Conservation (phyloP, 2,888 invertebrate genomes). For the Aleiodes leptofemur region DNA sequence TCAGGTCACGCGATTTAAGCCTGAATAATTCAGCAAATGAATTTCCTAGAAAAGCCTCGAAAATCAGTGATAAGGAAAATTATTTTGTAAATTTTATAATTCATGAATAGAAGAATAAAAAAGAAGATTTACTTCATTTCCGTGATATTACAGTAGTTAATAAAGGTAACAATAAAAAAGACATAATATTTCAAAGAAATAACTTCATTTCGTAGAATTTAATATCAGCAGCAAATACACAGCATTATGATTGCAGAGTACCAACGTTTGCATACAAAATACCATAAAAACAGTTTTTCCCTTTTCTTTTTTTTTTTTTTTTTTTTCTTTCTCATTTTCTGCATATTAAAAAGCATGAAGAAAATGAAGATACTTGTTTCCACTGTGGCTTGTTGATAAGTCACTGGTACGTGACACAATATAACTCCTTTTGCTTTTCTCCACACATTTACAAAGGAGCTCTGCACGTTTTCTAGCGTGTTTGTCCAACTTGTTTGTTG, state of each 20-base stretch:
- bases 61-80: background rate
- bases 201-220: background rate
- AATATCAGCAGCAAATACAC: too few species aligned
- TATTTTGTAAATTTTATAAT: background rate
- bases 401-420: constrained; percentile 22
- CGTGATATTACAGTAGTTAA: too few species aligned
- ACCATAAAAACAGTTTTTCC: background rate
- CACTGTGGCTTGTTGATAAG: constrained; percentile 32
- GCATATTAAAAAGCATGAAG: background rate
- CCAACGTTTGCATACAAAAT: constrained; percentile 20
- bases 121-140: too few species aligned
- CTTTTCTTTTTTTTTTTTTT: too few species aligned
- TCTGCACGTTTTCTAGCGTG: constrained; percentile 14
- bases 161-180: background rate
- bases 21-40: background rate
- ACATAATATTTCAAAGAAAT: background rate
- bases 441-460: background rate
- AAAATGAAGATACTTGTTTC: constrained; percentile 25
- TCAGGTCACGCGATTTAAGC: background rate
- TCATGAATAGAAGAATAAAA: background rate
- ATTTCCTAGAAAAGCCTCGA: background rate
- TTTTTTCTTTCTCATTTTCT: background rate
- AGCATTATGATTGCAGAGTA: background rate
- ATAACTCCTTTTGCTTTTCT: constrained; percentile 1
- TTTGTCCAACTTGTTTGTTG: constrained; percentile 18